Percentiles rank a stretch among this genome's conserved stretches.
Conservation (phyloP, 2,113 vertebrate genomes). For the Phrynosoma blainvillii region DNA sequence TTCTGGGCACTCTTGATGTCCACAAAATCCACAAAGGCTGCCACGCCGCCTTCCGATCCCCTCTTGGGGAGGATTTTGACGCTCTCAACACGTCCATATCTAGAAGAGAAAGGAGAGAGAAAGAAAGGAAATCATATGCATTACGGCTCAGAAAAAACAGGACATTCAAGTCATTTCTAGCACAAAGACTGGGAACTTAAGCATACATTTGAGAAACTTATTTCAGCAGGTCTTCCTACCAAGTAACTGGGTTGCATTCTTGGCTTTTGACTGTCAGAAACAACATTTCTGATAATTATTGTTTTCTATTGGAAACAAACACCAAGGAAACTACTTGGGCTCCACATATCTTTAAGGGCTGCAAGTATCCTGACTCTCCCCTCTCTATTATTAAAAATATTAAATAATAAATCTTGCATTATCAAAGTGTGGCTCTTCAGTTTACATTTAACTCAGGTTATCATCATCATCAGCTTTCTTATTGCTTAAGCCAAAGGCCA, state of each 20-base stretch:
- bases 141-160: slow-evolving; percentile 35
- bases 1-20: slow-evolving; percentile 99
- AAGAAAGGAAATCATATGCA: slow-evolving; percentile 43
- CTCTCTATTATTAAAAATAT: neutral
- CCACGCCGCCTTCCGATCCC: slow-evolving; percentile 97
- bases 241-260: slow-evolving; percentile 14
- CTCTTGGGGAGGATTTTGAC: slow-evolving; percentile 99
- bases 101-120: slow-evolving; percentile 70
- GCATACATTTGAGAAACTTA: neutral
- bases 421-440: neutral
- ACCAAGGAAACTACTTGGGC: neutral
- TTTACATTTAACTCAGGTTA: slow-evolving; percentile 35
- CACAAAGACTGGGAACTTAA: neutral
- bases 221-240: neutral
- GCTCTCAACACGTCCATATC: slow-evolving; percentile 99
- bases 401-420: neutral
- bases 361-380: neutral
- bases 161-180: neutral
- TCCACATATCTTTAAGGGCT: neutral
- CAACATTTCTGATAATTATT: accelerated
- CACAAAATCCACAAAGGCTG: slow-evolving; percentile 99
- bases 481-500: no score
- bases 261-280: accelerated
- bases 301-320: neutral
- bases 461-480: no score